These are phyloP conservation scores for Harmothoe impar DNA, from an alignment of 2,888 invertebrate species.

Conservation along the genomic window DNA sequence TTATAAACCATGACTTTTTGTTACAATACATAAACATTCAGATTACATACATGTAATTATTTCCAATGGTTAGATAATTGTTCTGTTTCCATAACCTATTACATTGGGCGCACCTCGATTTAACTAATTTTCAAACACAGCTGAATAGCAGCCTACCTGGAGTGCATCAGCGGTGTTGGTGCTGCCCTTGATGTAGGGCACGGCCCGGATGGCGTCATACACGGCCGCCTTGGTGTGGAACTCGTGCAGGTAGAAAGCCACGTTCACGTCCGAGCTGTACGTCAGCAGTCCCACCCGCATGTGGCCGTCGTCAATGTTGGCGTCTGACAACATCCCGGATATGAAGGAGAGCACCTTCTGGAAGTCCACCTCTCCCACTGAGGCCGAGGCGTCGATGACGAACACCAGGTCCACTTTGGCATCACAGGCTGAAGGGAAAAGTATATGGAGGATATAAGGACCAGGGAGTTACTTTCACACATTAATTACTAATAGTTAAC, in stretches of 20 bases:
- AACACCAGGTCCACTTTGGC: constrained; percentile 68
- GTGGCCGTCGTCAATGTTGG: constrained; percentile 67
- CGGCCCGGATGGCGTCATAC: constrained; percentile 51
- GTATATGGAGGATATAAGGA: neutral
- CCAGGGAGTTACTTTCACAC: no score
- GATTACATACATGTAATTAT: no score
- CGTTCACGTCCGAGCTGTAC: constrained; percentile 64
- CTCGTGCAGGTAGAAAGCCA: constrained; percentile 66
- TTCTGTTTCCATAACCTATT: no score
- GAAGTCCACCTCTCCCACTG: constrained; percentile 67
- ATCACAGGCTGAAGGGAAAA: constrained; percentile 60
- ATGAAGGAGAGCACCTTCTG: constrained; percentile 66
- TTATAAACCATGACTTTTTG: no score
- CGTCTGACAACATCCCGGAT: constrained; percentile 65
- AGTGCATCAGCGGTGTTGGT: constrained; percentile 58
- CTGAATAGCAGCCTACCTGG: no score
- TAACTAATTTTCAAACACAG: no score
- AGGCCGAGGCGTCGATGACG: constrained; percentile 68
- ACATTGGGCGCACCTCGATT: no score
- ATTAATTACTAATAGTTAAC: no score
- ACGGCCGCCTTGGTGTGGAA: constrained; percentile 57
- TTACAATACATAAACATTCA: no score
- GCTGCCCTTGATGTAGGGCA: constrained; percentile 63
- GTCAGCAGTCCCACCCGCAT: constrained; percentile 68
- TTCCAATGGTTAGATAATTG: no score